Conservation (phyloP, 37 sponge, comb jelly and placozoan genomes). For the Ianthella basta region DNA sequence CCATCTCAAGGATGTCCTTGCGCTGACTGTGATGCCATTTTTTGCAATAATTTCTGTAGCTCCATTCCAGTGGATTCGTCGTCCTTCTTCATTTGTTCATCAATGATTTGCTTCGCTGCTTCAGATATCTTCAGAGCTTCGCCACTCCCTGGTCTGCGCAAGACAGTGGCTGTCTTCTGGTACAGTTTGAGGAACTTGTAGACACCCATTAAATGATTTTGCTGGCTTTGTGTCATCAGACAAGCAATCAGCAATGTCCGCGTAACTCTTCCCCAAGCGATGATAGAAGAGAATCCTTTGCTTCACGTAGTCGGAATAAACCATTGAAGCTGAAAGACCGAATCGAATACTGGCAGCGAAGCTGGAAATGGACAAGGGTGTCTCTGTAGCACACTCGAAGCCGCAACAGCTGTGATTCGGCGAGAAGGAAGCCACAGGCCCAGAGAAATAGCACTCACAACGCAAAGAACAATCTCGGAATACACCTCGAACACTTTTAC, state of each 20-base stretch:
- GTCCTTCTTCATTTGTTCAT: conserved; percentile 11
- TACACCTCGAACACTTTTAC: too few species aligned
- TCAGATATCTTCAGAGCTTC: not conserved
- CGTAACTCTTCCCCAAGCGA: conserved; percentile 15
- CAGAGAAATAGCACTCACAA: too few species aligned
- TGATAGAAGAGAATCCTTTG: conserved; percentile 6
- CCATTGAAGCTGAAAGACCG: too few species aligned
- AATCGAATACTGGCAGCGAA: too few species aligned
- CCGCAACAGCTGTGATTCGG: too few species aligned
- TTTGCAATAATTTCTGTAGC: too few species aligned
- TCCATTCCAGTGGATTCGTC: too few species aligned
- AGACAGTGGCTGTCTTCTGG: not conserved
- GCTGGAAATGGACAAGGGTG: too few species aligned
- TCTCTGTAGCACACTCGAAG: too few species aligned
- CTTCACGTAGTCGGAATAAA: conserved; percentile 22
- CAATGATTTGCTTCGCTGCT: conserved; percentile 6
- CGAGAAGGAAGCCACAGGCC: too few species aligned
- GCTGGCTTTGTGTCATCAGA: not conserved
- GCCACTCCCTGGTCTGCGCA: conserved; percentile 22
- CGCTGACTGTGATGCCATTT: conserved; percentile 12
- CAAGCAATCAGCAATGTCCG: not conserved
- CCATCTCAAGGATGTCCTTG: conserved; percentile 16
- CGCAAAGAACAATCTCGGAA: too few species aligned
- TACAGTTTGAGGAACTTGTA: not conserved
- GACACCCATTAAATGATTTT: conserved; percentile 37